Base-by-base conservation (phyloP, 2,113 vertebrate species). In the Mellivora capensis region DNA sequence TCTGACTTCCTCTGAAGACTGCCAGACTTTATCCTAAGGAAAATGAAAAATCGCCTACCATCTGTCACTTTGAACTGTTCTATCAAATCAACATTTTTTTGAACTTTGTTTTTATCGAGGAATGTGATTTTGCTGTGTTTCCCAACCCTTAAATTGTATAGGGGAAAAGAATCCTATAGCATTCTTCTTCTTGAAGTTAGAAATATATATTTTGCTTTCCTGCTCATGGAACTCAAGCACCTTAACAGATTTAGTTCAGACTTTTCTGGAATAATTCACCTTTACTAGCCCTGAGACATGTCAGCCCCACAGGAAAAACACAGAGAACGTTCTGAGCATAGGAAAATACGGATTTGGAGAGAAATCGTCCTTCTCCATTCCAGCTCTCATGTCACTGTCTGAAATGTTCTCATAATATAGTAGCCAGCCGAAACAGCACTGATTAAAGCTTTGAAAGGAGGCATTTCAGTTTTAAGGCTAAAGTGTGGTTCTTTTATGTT, bases 1-100 rank as follows among this genome's bases (percentile, higher is more conserved):
- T 97, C 47, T 92, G 57, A 54, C 39, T 92, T 96, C 39, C 67
- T 87, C 52, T 96, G 85, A 96, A 96, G 81, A 95, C 74, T 86
- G 87, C 42, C 96, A 97, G 88, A 97, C 81, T 91, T 95, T 90
- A 91, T 82, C 85, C 72, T 80, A 94, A 93, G 72, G 80, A 96
- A 98, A 94, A 95, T 96, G 93, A 97, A 89, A 96, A 59, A 96
- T 96, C 3, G 0, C 42, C 72, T 94, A 90, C 95, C 87, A 96
- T 96, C 87, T 97, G 96, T 95, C 96, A 91, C 71, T 95, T 95
- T 96, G 71, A 97, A 98, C 57, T 95, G 62, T 95, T 91, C 67
- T 96, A 96, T 96, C 64, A 97, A 97, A 88, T 97, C 64, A 97
- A 88, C 93, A 88, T 80, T 93, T 94, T 95, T 94, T 96, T 86